phyloP scores from a whole-genome alignment of 1,140 invertebrate genomes.

The Nasonia longicornis region DNA sequence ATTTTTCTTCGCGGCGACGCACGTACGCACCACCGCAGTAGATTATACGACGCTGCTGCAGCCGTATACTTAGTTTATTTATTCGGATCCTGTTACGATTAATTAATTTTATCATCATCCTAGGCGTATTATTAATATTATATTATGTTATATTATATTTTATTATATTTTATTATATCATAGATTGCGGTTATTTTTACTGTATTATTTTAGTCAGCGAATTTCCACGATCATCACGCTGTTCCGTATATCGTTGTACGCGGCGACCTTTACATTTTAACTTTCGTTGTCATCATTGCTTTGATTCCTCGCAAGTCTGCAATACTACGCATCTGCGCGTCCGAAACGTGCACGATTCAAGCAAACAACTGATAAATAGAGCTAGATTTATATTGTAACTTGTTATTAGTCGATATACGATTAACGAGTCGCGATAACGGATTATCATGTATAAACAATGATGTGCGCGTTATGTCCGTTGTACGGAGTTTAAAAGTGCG shows the following conservation, averaged over 20 bases:
- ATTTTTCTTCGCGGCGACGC: background rate
- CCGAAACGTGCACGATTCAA: background rate
- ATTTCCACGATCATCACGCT: background rate
- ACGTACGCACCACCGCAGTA: background rate
- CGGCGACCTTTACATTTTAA: background rate
- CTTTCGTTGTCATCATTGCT: conserved; percentile 1
- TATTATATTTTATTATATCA: background rate
- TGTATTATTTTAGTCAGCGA: conserved; percentile 1
- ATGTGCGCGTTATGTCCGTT: conserved; percentile 35
- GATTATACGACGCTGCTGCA: background rate
- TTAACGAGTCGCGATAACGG: conserved; percentile 21
- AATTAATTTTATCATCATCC: conserved; percentile 33
- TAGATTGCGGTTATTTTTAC: background rate
- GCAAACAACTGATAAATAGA: conserved; percentile 17
- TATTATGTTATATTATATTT: background rate
- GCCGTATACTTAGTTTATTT: conserved; percentile 42
- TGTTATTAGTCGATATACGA: conserved; percentile 40
- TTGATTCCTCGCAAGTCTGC: conserved; percentile 43
- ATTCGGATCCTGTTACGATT: conserved; percentile 40
- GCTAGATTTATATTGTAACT: conserved; percentile 31
- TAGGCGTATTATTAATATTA: background rate
- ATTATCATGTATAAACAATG: background rate
- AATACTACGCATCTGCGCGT: conserved; percentile 33
- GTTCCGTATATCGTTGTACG: background rate
- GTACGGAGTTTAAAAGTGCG: background rate